Conservation (phyloP, 2,113 vertebrate species). For the Tamias sibiricus region DNA sequence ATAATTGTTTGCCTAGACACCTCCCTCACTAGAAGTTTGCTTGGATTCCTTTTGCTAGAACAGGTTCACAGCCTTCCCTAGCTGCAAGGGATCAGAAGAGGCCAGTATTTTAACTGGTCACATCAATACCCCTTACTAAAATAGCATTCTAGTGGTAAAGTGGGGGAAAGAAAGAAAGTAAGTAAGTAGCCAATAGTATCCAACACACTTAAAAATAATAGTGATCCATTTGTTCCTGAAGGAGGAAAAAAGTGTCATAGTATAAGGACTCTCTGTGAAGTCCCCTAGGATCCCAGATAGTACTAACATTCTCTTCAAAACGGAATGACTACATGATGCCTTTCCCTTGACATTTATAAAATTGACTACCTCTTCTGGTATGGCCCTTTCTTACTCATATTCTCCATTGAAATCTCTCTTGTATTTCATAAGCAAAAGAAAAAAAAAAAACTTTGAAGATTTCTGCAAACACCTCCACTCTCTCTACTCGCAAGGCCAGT, state of each 20-base stretch:
- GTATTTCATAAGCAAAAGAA: background rate
- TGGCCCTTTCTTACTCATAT: background rate
- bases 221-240: background rate
- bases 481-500: background rate
- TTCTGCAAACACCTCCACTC: background rate
- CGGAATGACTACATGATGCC: background rate
- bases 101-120: background rate
- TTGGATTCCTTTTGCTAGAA: background rate
- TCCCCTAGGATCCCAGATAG: background rate
- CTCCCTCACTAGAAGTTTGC: background rate
- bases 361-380: background rate
- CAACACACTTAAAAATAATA: background rate
- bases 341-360: background rate
- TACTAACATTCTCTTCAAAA: background rate
- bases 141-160: background rate
- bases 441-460: background rate
- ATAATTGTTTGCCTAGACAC: background rate
- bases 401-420: background rate
- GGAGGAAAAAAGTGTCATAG: background rate
- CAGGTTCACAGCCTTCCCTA: background rate
- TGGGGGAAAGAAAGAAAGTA: background rate
- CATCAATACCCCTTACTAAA: background rate
- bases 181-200: background rate
- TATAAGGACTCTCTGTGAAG: background rate
- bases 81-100: background rate